A percentile compares a stretch with the other conserved stretches of the same genome.
These are phyloP conservation scores for Rhynchomys soricoides DNA, from an alignment of 2,113 vertebrate genomes.

Conservation along the genomic window DNA sequence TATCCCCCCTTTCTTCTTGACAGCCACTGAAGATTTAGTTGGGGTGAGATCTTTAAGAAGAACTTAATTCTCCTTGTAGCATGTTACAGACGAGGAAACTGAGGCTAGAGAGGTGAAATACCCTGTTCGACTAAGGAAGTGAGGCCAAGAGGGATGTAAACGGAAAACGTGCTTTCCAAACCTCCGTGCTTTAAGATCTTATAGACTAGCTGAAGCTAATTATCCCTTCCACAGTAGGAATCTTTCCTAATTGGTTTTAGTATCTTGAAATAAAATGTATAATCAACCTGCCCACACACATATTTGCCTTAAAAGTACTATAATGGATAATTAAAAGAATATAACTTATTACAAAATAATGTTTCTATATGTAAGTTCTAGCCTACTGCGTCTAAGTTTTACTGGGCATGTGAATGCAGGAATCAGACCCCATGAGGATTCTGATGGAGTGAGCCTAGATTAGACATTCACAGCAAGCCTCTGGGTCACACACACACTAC, in stretches of 20 bases:
- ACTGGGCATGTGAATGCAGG: neutral
- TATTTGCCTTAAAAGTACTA: neutral
- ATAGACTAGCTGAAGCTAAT: neutral
- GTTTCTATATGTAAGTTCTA: neutral
- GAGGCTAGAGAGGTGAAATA: neutral
- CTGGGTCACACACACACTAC: neutral
- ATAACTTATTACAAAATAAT: neutral
- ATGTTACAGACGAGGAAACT: neutral
- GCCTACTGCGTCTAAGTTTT: neutral
- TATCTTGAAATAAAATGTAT: constrained; percentile 5
- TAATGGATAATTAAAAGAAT: constrained; percentile 30
- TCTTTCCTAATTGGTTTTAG: neutral
- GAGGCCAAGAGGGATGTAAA: neutral
- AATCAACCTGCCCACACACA: neutral
- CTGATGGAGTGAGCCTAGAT: neutral
- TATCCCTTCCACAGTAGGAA: neutral
- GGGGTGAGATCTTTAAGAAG: neutral
- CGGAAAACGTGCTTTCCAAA: neutral
- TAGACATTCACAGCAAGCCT: neutral
- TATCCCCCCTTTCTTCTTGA: neutral
- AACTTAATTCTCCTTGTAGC: neutral
- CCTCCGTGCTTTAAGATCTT: neutral
- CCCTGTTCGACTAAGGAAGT: neutral
- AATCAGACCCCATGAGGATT: neutral
- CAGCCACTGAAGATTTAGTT: neutral